A percentile compares a stretch with the other conserved stretches of the same genome.
phyloP scores from a whole-genome alignment of 2,797 vertebrate genomes.

The Momotus momota region DNA sequence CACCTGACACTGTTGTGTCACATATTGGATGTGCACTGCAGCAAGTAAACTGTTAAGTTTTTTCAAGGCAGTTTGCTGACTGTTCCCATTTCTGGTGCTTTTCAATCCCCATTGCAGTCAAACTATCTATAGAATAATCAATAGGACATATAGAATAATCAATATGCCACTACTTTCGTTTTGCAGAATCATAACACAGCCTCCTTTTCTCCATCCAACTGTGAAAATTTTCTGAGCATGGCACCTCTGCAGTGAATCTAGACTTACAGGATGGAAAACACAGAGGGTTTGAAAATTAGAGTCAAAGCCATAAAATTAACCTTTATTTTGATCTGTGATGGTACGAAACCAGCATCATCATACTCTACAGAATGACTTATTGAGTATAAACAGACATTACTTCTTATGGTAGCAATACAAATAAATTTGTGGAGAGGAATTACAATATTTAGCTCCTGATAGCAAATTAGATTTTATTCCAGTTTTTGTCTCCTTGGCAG shows the following conservation, averaged over 20 bases:
- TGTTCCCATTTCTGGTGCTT: not conserved
- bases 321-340: not conserved
- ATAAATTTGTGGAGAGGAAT: not conserved
- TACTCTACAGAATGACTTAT: not conserved
- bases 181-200: not conserved
- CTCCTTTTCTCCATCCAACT: not conserved
- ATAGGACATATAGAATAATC: not conserved
- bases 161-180: not conserved
- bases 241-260: not conserved
- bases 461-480: not conserved
- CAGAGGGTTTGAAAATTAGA: not conserved
- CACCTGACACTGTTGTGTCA: not conserved
- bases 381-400: not conserved
- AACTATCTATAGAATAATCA: slow-evolving; percentile 38
- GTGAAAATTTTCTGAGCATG: not conserved
- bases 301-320: not conserved
- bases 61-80: not conserved
- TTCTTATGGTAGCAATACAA: not conserved
- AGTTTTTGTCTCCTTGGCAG: not conserved
- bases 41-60: not conserved
- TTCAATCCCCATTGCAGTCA: not conserved
- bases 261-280: not conserved
- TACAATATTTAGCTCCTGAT: not conserved
- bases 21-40: not conserved
- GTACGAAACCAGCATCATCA: not conserved